A percentile compares a stretch with the other conserved stretches of the same genome.
These are phyloP conservation scores for Papilio aristodemus DNA, from an alignment of 1,140 invertebrate genomes.

Conservation along the genomic window DNA sequence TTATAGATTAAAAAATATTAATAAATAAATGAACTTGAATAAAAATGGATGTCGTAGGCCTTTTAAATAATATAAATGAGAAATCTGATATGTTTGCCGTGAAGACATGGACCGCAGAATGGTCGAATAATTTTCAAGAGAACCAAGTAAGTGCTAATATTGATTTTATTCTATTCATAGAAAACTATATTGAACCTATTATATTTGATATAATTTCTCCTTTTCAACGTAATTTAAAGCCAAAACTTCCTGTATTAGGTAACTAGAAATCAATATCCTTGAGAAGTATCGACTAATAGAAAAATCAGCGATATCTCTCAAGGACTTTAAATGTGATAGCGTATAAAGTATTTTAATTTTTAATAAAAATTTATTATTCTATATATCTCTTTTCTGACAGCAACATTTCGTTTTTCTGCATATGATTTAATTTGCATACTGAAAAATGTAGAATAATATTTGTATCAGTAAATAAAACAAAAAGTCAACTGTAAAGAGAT, in stretches of 20 bases:
- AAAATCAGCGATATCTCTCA: constrained; percentile 2
- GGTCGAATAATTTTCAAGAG: constrained; percentile 74
- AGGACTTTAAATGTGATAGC: neutral
- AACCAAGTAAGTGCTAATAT: constrained; percentile 68
- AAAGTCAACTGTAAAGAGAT: no score
- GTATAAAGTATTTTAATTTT: neutral
- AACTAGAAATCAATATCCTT: constrained; percentile 58
- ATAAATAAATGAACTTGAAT: constrained; percentile 41
- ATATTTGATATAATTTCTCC: neutral
- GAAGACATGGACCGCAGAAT: constrained; percentile 73
- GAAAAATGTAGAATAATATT: no score
- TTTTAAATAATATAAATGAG: constrained; percentile 71
- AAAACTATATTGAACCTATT: constrained; percentile 11
- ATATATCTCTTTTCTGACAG: no score
- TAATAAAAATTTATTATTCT: no score
- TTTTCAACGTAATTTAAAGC: neutral
- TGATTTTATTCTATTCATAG: constrained; percentile 50
- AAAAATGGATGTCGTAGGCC: constrained; percentile 73
- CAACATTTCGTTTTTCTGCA: no score
- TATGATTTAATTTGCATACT: no score
- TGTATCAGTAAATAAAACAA: no score
- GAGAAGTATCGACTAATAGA: constrained; percentile 43
- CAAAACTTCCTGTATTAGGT: constrained; percentile 34
- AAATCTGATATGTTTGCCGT: constrained; percentile 74
- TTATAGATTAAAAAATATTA: constrained; percentile 36